phyloP scores from a whole-genome alignment of 2,797 vertebrate species.

The Otolemur crassicaudatus region DNA sequence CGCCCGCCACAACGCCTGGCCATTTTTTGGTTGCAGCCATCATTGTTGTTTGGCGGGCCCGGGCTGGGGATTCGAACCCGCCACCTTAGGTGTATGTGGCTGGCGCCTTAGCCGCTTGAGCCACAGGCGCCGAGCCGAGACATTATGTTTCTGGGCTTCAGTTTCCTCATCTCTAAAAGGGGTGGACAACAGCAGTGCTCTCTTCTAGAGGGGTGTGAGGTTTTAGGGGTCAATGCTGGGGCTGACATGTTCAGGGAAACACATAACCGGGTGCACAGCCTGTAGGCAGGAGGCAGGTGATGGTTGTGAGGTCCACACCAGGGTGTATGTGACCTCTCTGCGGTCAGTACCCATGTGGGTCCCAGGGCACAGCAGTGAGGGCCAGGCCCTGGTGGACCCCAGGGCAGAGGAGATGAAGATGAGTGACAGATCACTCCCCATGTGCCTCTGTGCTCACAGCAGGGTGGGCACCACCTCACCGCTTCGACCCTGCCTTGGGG shows the following conservation, averaged over 20 bases:
- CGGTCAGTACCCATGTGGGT: accelerated
- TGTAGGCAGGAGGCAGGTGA: accelerated
- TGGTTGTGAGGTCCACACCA: neutral
- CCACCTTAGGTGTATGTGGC: too few species aligned
- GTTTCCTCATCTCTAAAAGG: neutral
- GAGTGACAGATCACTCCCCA: neutral
- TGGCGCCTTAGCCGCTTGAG: too few species aligned
- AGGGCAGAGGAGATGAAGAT: accelerated
- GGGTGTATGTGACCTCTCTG: neutral
- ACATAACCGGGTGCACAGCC: accelerated
- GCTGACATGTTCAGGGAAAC: neutral
- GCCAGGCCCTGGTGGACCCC: neutral
- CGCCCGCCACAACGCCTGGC: too few species aligned
- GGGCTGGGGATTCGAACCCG: too few species aligned
- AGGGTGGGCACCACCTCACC: accelerated
- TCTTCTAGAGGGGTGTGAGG: neutral
- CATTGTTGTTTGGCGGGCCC: too few species aligned
- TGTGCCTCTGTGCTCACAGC: neutral
- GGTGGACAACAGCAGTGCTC: too few species aligned
- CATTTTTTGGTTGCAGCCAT: too few species aligned
- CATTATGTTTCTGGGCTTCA: neutral
- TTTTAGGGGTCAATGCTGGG: accelerated
- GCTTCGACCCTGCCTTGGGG: accelerated
- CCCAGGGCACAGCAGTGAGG: neutral
- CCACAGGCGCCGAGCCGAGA: too few species aligned